Evolutionary conservation across 2,888 invertebrate genomes (phyloP).

Genomic region (Resseliella maxima): DNA sequence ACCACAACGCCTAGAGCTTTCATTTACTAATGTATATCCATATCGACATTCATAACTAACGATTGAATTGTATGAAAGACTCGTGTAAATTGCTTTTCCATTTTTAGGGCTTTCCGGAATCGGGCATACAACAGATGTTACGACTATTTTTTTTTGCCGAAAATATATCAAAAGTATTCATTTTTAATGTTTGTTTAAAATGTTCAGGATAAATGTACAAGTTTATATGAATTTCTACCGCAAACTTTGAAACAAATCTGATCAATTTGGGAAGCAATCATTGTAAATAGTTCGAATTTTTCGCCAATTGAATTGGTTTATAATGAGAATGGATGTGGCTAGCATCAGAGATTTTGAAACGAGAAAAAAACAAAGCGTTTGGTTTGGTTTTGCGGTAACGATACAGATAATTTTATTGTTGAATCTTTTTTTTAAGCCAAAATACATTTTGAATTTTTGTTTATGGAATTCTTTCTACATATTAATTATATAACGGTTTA

Average conservation of each 20-base stretch:
- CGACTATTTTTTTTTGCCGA: constrained; percentile 72
- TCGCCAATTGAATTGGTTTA: background rate
- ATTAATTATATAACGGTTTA: constrained; percentile 28
- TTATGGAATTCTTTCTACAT: constrained; percentile 8
- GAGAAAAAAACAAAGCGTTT: constrained; percentile 35
- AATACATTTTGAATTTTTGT: constrained; percentile 30
- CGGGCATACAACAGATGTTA: constrained; percentile 93
- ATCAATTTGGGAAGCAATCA: background rate
- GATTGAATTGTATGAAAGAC: constrained; percentile 93
- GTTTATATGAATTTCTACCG: background rate
- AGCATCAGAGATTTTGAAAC: background rate
- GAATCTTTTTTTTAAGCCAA: constrained; percentile 36
- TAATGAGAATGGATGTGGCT: background rate
- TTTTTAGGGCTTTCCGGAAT: constrained; percentile 91
- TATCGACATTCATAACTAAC: constrained; percentile 96
- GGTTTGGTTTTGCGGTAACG: constrained; percentile 44
- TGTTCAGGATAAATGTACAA: background rate
- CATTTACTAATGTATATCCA: constrained; percentile 91
- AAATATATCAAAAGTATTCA: background rate
- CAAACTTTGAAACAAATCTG: background rate
- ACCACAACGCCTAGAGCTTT: constrained; percentile 89
- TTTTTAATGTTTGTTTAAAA: background rate
- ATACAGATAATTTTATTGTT: constrained; percentile 24
- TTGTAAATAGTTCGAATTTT: background rate
- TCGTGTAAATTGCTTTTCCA: constrained; percentile 92